Conservation (phyloP, 2,797 vertebrate species). For the Cercopithecus neglectus region DNA sequence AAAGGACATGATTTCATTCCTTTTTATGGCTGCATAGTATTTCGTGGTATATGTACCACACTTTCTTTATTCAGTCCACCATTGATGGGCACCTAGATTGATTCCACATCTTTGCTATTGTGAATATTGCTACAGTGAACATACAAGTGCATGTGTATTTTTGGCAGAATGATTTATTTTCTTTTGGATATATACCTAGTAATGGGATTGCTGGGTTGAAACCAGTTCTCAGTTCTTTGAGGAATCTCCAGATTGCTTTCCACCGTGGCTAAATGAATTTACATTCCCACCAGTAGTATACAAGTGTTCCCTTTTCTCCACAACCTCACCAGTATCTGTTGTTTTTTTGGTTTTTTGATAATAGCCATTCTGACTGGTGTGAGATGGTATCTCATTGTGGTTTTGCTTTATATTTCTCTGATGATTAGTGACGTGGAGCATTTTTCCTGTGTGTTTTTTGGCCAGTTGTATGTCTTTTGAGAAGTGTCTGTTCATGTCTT, state of each 20-base stretch:
- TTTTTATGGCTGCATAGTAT: too few relatives aligned
- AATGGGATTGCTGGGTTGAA: neutral
- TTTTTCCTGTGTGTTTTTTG: neutral
- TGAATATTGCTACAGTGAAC: neutral
- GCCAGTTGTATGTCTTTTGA: neutral
- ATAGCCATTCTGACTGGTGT: neutral
- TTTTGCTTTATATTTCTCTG: neutral
- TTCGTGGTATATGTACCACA: too few relatives aligned
- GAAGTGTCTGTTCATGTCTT: neutral
- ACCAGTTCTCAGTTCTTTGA: neutral
- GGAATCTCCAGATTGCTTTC: neutral
- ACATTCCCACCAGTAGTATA: neutral
- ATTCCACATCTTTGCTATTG: too few relatives aligned
- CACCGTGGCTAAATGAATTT: neutral
- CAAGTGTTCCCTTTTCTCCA: neutral
- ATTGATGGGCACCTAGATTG: too few relatives aligned
- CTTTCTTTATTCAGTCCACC: too few relatives aligned
- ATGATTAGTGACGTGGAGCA: neutral
- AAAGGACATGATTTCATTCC: too few relatives aligned
- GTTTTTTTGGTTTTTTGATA: neutral
- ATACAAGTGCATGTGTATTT: neutral
- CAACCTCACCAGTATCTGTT: neutral
- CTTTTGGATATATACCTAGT: neutral
- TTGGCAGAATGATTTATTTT: neutral
- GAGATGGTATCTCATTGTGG: neutral